Conservation (phyloP, 35 echinoderm and acorn worm genomes). For the Nesometra sesokonis region DNA sequence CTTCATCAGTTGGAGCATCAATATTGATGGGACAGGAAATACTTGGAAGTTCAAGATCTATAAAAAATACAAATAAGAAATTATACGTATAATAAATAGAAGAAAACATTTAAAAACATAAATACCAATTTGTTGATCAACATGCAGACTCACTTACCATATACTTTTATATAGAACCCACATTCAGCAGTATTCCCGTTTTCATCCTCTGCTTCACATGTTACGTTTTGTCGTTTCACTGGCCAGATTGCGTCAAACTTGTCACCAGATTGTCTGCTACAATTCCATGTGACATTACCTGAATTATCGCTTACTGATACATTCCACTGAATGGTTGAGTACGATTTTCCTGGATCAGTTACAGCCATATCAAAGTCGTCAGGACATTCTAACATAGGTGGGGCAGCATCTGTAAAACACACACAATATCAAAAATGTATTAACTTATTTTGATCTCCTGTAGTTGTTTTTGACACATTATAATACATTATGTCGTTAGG, state of each 20-base stretch:
- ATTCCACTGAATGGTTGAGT: background rate
- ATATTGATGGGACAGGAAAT: too few species aligned
- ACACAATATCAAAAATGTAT: too few species aligned
- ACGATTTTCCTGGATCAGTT: background rate
- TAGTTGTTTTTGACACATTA: too few species aligned
- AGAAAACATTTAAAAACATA: too few species aligned
- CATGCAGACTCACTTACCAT: too few species aligned
- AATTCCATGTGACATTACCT: background rate
- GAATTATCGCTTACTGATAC: background rate
- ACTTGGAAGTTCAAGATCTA: too few species aligned
- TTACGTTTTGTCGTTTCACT: background rate
- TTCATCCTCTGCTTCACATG: background rate
- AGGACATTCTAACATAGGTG: background rate
- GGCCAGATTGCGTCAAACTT: background rate
- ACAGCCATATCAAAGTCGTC: background rate
- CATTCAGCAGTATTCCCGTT: background rate
- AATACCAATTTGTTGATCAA: too few species aligned
- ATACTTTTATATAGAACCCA: background rate
- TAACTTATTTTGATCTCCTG: too few species aligned
- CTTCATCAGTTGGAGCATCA: too few species aligned
- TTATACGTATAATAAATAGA: too few species aligned
- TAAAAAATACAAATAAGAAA: too few species aligned
- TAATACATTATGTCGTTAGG: too few species aligned
- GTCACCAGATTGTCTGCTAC: background rate
- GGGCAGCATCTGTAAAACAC: background rate